Conservation (phyloP, 1,140 invertebrate genomes). For the Drosophila hydei region DNA sequence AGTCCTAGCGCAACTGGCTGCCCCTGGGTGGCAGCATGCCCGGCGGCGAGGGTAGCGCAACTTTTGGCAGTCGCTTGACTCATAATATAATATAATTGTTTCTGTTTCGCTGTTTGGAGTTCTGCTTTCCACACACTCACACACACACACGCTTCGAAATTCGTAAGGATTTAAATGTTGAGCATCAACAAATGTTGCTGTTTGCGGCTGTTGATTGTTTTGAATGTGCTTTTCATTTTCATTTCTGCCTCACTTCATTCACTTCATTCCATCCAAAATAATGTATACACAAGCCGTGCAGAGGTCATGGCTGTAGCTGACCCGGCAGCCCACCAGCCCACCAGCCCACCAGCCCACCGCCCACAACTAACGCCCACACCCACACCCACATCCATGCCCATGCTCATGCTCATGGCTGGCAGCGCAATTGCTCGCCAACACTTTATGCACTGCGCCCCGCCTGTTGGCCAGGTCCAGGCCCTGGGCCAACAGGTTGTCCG, state of each 20-base stretch:
- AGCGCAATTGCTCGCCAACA: conserved; percentile 24
- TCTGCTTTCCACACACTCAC: conserved; percentile 14
- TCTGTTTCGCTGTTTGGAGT: conserved; percentile 3
- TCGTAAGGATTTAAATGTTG: conserved; percentile 8
- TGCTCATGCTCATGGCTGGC: neutral
- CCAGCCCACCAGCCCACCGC: neutral
- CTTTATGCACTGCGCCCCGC: neutral
- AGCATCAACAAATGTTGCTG: too few relatives aligned
- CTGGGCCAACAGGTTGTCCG: conserved; percentile 36
- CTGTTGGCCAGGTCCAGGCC: conserved; percentile 10
- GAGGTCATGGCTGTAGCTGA: conserved; percentile 39
- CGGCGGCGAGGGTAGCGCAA: conserved; percentile 15
- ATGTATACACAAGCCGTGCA: conserved; percentile 13
- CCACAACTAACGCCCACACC: neutral
- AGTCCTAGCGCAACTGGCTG: neutral
- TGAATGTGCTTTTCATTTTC: conserved; percentile 46
- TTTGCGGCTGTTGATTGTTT: conserved; percentile 42
- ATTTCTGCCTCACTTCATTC: conserved; percentile 35
- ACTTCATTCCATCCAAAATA: conserved; percentile 27
- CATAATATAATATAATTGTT: conserved; percentile 27
- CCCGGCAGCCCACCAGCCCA: neutral
- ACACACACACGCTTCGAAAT: neutral
- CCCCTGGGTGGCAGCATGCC: neutral
- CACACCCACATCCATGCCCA: neutral
- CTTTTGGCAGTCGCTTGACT: conserved; percentile 26